Base-by-base conservation (phyloP, 2,888 invertebrate genomes). In the Tinea pellionella region DNA sequence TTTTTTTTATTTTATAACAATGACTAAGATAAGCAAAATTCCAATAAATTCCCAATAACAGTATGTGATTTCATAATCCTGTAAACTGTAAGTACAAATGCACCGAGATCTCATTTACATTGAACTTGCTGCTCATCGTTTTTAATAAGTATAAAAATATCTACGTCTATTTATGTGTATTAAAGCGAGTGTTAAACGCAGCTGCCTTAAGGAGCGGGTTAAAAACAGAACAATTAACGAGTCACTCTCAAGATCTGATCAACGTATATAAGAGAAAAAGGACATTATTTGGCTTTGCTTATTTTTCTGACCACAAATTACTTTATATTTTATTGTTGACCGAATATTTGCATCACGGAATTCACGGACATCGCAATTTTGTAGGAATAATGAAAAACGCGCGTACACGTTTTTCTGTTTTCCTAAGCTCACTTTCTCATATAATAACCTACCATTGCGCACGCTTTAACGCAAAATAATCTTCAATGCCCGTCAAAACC, bases 81-180 rank as follows among this genome's bases (percentile, higher is more conserved):
- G 9, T 9, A 37, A 37, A 9, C 9, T 2, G 37, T 37, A 37
- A n/a, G 37, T 9, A 37, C 37, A 37, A 7, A 30, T 4, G 9
- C 30, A 30, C 30, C 9, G 30, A 30, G 30, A 30, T 7, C 11
- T 62, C 74, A 79, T 83, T 83, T 84, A 84, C 77, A 72, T 72
- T 79, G 71, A 75, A 77, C 78, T 80, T 77, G 82, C 83, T 86
- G 84, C 84, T 73, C 71, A 69, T 71, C 66, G 68, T 70, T 79
- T 73, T 77, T 74, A 72, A 75, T 72, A 74, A 79, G 81, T 82
- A 84, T 84, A 85, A 82, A 86, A 84, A 87, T 86, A 86, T 84
- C 81, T 82, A 78, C 80, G 79, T 82, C 80, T 86, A 83, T 85
- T 83, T 82, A 85, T 77, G 74, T 82, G 81, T 81, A 79, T 83